phyloP scores from a whole-genome alignment of 2,888 invertebrate species.

The Rhagonycha lutea region DNA sequence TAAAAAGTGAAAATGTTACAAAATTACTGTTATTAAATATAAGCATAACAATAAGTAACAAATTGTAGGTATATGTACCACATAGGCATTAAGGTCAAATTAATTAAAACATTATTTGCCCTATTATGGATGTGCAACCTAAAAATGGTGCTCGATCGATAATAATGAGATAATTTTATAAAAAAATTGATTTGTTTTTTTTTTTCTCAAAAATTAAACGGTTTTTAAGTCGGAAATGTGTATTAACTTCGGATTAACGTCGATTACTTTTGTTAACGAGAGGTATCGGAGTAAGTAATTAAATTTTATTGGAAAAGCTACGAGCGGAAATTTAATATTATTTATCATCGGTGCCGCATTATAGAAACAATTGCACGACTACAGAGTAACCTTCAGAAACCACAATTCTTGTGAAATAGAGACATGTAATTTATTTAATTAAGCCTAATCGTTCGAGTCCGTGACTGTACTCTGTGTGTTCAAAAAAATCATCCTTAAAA shows the following conservation, averaged over 20 bases:
- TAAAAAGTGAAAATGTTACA: constrained; percentile 2
- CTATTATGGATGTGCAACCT: not conserved
- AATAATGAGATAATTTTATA: constrained; percentile 6
- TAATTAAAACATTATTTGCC: constrained; percentile 27
- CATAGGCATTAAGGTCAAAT: constrained; percentile 30
- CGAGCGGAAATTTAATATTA: not conserved
- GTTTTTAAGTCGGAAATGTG: not conserved
- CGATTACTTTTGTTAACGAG: not conserved
- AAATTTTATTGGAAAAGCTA: not conserved
- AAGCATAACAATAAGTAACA: constrained; percentile 30
- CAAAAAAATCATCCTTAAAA: constrained; percentile 48
- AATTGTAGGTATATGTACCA: constrained; percentile 19
- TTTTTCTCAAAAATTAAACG: not conserved
- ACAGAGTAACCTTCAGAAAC: constrained; percentile 44
- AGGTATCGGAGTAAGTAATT: not conserved
- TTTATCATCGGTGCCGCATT: constrained; percentile 20
- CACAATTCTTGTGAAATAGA: constrained; percentile 53
- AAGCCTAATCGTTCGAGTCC: constrained; percentile 54
- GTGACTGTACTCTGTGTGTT: constrained; percentile 49
- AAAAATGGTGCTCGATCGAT: not conserved
- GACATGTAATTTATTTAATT: constrained; percentile 56
- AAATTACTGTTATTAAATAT: constrained; percentile 32
- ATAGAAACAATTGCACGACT: constrained; percentile 35
- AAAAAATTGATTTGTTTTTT: not conserved
- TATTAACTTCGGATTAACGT: not conserved